A percentile compares a stretch with the other conserved stretches of the same genome.
These are phyloP conservation scores for Coreoperca whiteheadi DNA, from an alignment of 2,113 vertebrate species.

Conservation along the genomic window DNA sequence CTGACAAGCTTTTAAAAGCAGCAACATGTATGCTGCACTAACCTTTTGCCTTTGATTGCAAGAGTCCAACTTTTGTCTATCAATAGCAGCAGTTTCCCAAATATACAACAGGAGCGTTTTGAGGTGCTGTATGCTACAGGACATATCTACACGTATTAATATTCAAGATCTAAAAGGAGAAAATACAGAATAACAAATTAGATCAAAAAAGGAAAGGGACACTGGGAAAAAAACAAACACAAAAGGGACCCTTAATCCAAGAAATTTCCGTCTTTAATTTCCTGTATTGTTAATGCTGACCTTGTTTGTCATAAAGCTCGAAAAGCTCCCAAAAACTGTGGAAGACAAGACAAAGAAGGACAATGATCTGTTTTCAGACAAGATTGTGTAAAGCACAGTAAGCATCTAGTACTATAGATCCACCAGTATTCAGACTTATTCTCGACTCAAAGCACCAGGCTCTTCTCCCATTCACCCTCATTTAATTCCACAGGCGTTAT, in stretches of 20 bases:
- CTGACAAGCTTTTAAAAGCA: slow-evolving; percentile 44
- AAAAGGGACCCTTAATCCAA: too few relatives aligned
- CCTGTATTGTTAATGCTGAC: background rate
- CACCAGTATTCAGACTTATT: background rate
- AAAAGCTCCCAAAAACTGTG: background rate
- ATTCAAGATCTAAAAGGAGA: slow-evolving; percentile 10
- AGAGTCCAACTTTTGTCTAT: background rate
- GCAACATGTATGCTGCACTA: background rate
- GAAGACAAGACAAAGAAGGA: background rate
- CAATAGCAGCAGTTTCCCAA: background rate
- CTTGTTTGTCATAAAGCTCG: background rate
- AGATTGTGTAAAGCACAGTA: background rate
- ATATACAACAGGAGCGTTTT: background rate
- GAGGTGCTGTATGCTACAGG: background rate
- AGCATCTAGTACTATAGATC: background rate
- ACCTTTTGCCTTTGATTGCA: slow-evolving; percentile 7
- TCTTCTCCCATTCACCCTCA: slow-evolving; percentile 6
- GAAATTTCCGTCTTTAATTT: background rate
- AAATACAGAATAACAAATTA: slow-evolving; percentile 18
- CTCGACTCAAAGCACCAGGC: background rate
- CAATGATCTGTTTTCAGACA: background rate
- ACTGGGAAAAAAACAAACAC: background rate
- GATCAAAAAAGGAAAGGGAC: background rate
- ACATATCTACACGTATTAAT: slow-evolving; percentile 4
- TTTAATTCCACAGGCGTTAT: too few relatives aligned